These are phyloP conservation scores for Neomorphus geoffroyi DNA, from an alignment of 2,797 vertebrate species.

Conservation along the genomic window DNA sequence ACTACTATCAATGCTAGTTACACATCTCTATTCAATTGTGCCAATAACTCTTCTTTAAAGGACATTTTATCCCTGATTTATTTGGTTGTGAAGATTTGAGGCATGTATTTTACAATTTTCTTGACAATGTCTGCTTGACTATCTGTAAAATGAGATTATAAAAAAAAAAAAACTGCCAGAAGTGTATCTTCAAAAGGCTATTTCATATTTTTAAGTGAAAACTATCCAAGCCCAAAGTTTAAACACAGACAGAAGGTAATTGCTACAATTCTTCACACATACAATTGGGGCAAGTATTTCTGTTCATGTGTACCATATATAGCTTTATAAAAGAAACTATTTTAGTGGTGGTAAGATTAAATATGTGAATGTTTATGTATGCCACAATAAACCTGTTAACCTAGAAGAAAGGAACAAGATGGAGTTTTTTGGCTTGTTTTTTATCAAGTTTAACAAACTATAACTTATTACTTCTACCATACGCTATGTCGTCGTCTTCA, in stretches of 20 bases:
- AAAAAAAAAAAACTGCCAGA: not conserved
- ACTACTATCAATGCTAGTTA: not conserved
- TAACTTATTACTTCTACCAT: not conserved
- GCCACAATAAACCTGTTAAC: not conserved
- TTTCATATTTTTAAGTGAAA: not conserved
- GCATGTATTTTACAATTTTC: not conserved
- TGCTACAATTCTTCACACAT: not conserved
- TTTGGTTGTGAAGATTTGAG: not conserved
- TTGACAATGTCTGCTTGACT: not conserved
- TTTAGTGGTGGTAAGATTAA: not conserved
- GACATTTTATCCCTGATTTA: not conserved
- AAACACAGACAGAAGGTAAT: not conserved
- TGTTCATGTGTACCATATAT: not conserved
- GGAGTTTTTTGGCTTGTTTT: not conserved
- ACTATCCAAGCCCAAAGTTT: not conserved
- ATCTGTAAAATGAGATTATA: not conserved
- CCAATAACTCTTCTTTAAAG: not conserved
- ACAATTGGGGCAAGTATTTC: not conserved
- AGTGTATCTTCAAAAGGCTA: not conserved
- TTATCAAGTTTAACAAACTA: not conserved
- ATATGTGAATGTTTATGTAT: not conserved
- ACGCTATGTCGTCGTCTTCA: not conserved
- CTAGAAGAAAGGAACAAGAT: not conserved
- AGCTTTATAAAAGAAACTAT: not conserved
- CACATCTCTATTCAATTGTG: not conserved